Base-by-base conservation (phyloP, 2,797 vertebrate species). In the Ataeniobius toweri region DNA sequence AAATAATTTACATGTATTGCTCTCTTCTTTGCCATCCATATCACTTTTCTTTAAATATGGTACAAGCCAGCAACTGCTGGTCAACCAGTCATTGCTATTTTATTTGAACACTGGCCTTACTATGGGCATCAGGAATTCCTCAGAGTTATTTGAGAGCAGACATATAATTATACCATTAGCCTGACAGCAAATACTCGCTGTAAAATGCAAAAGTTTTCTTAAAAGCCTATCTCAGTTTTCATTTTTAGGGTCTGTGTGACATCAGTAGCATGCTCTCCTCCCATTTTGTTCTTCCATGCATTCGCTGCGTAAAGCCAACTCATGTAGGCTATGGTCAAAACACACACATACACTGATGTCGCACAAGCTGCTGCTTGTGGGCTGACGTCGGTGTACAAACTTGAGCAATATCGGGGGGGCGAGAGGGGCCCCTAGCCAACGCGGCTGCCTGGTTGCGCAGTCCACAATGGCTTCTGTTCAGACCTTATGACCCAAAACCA, bases 91-190 rank as follows among this genome's bases (percentile, higher is more conserved):
- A 85, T 80, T 83, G 80, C 82, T 86, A 81, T 91, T 91, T 92
- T 89, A 89, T 91, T 91, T 91, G 86, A 92, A 91, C 83, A 88
- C 86, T 89, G 83, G 83, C 77, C 79, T 75, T 83, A 53, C 83
- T 92, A 84, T 89, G 88, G 89, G 83, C 84, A 90, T 88, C 83
- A 89, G 86, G 89, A 92, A 92, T 90, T 83, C 89, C 87, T 90
- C 79, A 82, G 86, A 92, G 91, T 92, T 91, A 89, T 92, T 92
- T 91, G 88, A 91, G 88, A 90, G 84, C 86, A 91, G 90, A 92
- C 90, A 56, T 87, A 93, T 93, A 88, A 92, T 94, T 92, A 92
- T 89, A 91, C 82, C 84, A 88, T 89, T 89, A 90, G 80, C 73
- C 82, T 85, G 88, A 90, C 83, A 87, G 87, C 74, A 87, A 61